Base-by-base conservation (phyloP, 2,113 vertebrate genomes). In the Rynchops niger region DNA sequence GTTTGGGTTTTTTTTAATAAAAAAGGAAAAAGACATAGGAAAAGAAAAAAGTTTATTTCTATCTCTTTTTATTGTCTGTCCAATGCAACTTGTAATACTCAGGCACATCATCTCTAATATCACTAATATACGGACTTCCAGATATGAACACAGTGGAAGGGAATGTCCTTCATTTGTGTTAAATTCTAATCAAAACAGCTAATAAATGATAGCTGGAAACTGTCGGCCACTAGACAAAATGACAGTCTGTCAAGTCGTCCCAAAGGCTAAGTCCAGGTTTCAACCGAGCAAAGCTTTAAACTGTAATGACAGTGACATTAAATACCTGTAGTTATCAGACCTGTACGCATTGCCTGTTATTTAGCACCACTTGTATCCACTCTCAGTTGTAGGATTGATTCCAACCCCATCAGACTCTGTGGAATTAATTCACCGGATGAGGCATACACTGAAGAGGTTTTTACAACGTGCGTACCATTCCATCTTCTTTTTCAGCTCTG, bases 401-500 rank as follows among this genome's bases (percentile, higher is more conserved):
- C 47, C 42, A 59, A 23, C 9, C 22, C 43, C 8, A 2, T 27
- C 21, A 30, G 17, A 12, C 10, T 36, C 15, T n/a, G 12, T 12
- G 32, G 11, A 23, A 30, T 12, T 66, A 34, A 7, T 45, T 63
- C 36, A 32, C 45, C 34, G 67, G 30, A n/a, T 20, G 38, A 53
- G 40, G 3, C 10, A 25, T 45, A 8, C 26, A 16, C 6, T 45
- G 34, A 53, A 29, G 34, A 5, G 3, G 3, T 45, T 20, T 52
- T 76, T n/a, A 25, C 43, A 71, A 30, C 0, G 1, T 14, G 2
- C 15, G 1, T 59, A 34, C 15, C 34, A 22, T 9, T 16, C 6
- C 23, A 0, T 42, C 58, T 79, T 79, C 56, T 86, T 93, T 97
- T 94, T 61, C 97, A 99, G 99, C 95, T 99, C 99, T 9, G 98